phyloP scores from a whole-genome alignment of 2,888 invertebrate species.

The Ophion slaviceki region DNA sequence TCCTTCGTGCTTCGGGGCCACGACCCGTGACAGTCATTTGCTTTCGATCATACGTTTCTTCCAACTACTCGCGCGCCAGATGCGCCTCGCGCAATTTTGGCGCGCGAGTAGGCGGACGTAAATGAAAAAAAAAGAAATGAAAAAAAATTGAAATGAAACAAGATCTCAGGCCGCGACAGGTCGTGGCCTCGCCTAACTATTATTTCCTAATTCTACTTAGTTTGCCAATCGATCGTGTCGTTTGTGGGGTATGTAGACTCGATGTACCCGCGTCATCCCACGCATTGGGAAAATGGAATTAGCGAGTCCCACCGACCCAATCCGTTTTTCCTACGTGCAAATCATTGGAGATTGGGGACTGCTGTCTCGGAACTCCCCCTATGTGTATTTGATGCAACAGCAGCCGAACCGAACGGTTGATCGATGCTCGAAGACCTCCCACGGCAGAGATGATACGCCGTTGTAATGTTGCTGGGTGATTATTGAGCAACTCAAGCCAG shows the following conservation, averaged over 20 bases:
- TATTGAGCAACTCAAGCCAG: conserved; percentile 75
- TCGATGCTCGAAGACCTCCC: conserved; percentile 73
- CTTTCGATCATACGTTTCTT: conserved; percentile 20
- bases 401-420: not conserved
- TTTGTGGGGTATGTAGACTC: conserved; percentile 45
- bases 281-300: not conserved
- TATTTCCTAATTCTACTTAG: conserved; percentile 55
- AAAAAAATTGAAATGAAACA: not conserved
- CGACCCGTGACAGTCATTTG: conserved; percentile 62
- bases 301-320: too few species aligned
- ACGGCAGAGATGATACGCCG: conserved; percentile 72
- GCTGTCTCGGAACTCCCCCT: too few species aligned
- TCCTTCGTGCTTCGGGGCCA: conserved; percentile 54
- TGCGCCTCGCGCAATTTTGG: conserved; percentile 9
- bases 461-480: conserved; percentile 68
- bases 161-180: conserved; percentile 53
- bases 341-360: not conserved
- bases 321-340: not conserved
- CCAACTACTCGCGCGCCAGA: conserved; percentile 42
- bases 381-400: not conserved
- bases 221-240: conserved; percentile 57
- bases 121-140: conserved; percentile 29
- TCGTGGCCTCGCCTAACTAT: conserved; percentile 65
- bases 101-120: conserved; percentile 39
- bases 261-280: conserved; percentile 6